These are phyloP conservation scores for Lepidostoma basale DNA, from an alignment of 1,140 invertebrate genomes.

Conservation along the genomic window DNA sequence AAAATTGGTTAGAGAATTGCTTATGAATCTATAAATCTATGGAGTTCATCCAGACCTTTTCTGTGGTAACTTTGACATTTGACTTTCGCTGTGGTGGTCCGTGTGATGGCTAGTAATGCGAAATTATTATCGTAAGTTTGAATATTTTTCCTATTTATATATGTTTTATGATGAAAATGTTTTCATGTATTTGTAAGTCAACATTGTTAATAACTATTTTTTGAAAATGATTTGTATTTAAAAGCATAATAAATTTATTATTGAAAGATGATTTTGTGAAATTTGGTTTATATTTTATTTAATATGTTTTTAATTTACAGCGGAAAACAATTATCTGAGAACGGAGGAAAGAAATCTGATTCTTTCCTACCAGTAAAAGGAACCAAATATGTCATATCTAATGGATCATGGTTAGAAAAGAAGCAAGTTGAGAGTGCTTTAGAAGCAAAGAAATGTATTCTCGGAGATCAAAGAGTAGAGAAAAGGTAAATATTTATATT, in stretches of 20 bases:
- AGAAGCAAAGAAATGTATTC: conserved; percentile 60
- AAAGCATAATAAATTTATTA: not conserved
- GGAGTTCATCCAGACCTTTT: no score
- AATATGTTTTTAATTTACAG: conserved; percentile 48
- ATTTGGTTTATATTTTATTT: not conserved
- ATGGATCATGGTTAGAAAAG: conserved; percentile 64
- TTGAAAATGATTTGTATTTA: not conserved
- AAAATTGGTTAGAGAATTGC: no score
- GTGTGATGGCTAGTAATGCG: conserved; percentile 12
- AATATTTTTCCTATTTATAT: not conserved
- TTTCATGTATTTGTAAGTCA: no score
- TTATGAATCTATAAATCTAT: no score
- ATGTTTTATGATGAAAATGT: not conserved
- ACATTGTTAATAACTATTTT: no score
- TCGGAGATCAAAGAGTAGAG: conserved; percentile 65
- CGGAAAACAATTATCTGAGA: conserved; percentile 59
- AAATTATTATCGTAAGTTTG: conserved; percentile 25
- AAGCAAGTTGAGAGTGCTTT: conserved; percentile 66
- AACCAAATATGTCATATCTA: conserved; percentile 63
- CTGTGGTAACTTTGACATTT: conserved; percentile 20
- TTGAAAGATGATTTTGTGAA: not conserved
- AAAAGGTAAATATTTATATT: conserved; percentile 55
- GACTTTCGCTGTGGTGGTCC: not conserved
- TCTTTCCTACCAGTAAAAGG: conserved; percentile 62
- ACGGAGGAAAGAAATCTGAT: conserved; percentile 57